Base-by-base conservation (phyloP, 1,140 invertebrate genomes). In the Panonychus citri region DNA sequence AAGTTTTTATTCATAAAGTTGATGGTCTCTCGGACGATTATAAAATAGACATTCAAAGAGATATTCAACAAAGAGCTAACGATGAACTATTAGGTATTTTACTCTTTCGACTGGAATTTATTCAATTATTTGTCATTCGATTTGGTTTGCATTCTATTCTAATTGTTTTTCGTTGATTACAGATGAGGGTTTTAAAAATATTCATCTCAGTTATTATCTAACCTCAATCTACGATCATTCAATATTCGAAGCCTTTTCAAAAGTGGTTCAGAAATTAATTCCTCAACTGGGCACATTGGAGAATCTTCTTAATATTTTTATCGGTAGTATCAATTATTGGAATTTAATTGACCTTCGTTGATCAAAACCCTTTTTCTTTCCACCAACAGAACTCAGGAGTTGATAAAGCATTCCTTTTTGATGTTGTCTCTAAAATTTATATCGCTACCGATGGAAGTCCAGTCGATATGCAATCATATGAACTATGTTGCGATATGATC, bases 151-250 rank as follows among this genome's bases (percentile, higher is more conserved):
- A 34, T 34, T 34, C 12, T 34, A 19, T 21, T 19, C 19, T 21
- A 46, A n/a, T 46, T 46, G 15, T n/a, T 25, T 5, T 46, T 46
- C 13, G 1, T 21, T 46, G 15, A 4, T 46, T 19, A 46, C n/a
- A 46, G 59, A 60, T 21, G 48, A 15, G n/a, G 57, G 54, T 7
- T 57, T 63, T 12, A 50, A 59, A 17, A 56, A 49, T 34, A 55
- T 61, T 48, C 28, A 57, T 65, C 64, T 57, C 62, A 74, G 89
- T 66, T 97, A 96, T 73, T 91, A 98, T 71, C 73, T 98, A 42
- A 99, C 95, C 15, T 96, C 89, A 57, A 98, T 99, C 61, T 98
- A 98, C 70, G 95, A 99, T 73, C 94, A 99, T 69, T 97, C 93
- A 57, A 98, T 99, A 71, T 99, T 99, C 75, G 95, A 99, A 76